Base-by-base conservation (phyloP, 2,113 vertebrate genomes). In the Sialia sialis region DNA sequence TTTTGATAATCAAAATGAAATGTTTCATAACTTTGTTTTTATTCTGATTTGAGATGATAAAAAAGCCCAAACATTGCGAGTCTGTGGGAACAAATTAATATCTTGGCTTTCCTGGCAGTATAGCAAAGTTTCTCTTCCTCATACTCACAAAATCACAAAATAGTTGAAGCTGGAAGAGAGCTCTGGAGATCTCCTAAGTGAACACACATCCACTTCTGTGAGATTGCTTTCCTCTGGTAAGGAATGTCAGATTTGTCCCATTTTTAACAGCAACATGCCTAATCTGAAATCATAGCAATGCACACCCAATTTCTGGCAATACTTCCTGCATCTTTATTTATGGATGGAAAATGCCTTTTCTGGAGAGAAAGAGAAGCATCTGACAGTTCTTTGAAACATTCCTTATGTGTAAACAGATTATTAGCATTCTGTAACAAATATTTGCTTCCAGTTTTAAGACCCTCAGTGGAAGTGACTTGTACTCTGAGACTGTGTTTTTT, bases 391-490 rank as follows among this genome's bases (percentile, higher is more conserved):
- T 73, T 63, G 70, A 84, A 89, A 66, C 32, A 32, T 74, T 77
- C 25, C 21, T 44, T 34, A 6, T 54, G 4, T 76, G 49, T 58
- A 90, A 94, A 84, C 36, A 82, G 36, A 63, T 72, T 75, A 80
- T 89, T 84, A 83, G 14, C 67, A 76, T 85, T 87, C 60, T 82
- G 59, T 81, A 91, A 46, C 67, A 96, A 93, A 91, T 93, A 89
- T 55, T 90, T 94, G 23, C 51, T 83, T 77, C 56, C 51, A 68
- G 13, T 89, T 83, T 87, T 43, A 77, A 91, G 93, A 63, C 20
- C 32, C 70, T 70, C 49, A 77, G 29, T 29, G 60, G 58, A 92
- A 92, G 59, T 87, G 59, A 89, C 66, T 78, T 51, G 23, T 73
- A 38, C 27, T 62, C 49, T 68, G 69, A 79, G 60, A 48, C 0